phyloP scores from a whole-genome alignment of 1,140 invertebrate species.

The Spodoptera litura region DNA sequence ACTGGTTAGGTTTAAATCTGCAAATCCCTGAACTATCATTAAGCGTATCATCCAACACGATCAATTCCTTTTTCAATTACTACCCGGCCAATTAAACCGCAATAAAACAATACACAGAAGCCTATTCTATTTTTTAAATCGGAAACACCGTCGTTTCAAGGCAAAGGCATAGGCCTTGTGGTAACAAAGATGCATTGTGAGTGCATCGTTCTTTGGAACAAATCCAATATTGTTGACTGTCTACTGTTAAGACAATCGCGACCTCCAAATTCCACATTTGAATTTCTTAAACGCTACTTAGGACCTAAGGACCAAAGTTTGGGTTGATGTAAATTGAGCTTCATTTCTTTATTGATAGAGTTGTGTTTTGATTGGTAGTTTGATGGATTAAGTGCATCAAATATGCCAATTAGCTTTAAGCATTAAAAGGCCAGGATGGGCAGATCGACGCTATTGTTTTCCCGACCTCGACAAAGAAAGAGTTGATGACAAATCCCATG shows the following conservation, averaged over 20 bases:
- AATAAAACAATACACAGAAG: constrained; percentile 69
- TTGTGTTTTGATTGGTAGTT: constrained; percentile 6
- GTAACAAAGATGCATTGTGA: constrained; percentile 82
- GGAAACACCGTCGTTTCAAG: constrained; percentile 73
- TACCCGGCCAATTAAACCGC: constrained; percentile 66
- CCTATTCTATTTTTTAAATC: constrained; percentile 67
- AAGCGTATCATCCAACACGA: constrained; percentile 28
- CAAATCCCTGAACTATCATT: constrained; percentile 24
- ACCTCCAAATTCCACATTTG: constrained; percentile 83
- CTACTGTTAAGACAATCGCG: constrained; percentile 61
- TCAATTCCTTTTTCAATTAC: constrained; percentile 42
- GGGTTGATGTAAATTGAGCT: constrained; percentile 2
- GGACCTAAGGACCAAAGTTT: constrained; percentile 33
- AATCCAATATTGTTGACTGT: constrained; percentile 79
- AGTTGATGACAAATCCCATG: constrained; percentile 67
- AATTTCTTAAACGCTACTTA: constrained; percentile 58
- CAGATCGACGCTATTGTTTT: constrained; percentile 72
- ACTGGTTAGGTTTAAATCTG: not conserved
- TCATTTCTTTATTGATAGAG: not conserved
- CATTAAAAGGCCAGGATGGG: constrained; percentile 74
- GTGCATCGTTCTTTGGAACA: constrained; percentile 74
- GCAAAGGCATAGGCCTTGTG: constrained; percentile 70
- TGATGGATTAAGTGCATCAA: constrained; percentile 43
- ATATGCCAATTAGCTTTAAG: constrained; percentile 60
- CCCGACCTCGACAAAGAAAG: constrained; percentile 79